Evolutionary conservation across 2,113 vertebrate genomes (phyloP).

Genomic region (Onychostruthus taczanowskii): DNA sequence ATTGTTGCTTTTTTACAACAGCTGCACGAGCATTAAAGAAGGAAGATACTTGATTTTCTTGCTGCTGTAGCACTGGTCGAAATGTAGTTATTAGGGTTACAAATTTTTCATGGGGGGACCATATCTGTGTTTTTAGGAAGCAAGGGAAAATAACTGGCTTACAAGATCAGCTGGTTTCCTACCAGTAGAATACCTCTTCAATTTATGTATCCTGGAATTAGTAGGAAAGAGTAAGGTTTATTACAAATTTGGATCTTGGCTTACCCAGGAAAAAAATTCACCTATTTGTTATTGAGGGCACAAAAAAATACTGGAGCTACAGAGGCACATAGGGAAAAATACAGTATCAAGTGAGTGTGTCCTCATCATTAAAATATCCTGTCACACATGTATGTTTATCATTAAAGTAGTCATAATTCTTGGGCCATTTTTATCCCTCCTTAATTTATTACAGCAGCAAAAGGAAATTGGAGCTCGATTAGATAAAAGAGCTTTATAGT

Average conservation of each 20-base stretch:
- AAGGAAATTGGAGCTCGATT: background rate
- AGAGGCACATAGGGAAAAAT: background rate
- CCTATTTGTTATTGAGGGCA: background rate
- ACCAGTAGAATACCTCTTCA: constrained; percentile 12
- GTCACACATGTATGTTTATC: background rate
- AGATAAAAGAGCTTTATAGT: background rate
- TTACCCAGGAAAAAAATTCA: background rate
- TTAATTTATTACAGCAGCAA: background rate
- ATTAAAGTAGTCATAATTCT: background rate
- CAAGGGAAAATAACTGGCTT: constrained; percentile 45
- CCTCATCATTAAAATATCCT: background rate
- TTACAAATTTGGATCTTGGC: background rate
- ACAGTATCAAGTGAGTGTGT: background rate
- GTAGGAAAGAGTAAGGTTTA: constrained; percentile 7
- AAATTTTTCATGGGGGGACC: constrained; percentile 5
- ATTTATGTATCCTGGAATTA: background rate
- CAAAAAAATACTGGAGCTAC: background rate
- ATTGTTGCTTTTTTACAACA: background rate
- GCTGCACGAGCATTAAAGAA: background rate
- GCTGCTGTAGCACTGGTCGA: background rate
- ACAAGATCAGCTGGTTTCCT: constrained; percentile 36
- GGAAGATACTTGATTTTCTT: background rate
- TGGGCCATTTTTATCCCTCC: background rate
- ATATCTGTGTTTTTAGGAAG: constrained; percentile 12
- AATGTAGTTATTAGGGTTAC: background rate